phyloP scores from a whole-genome alignment of 2,797 vertebrate genomes.

The Acanthiza pusilla region DNA sequence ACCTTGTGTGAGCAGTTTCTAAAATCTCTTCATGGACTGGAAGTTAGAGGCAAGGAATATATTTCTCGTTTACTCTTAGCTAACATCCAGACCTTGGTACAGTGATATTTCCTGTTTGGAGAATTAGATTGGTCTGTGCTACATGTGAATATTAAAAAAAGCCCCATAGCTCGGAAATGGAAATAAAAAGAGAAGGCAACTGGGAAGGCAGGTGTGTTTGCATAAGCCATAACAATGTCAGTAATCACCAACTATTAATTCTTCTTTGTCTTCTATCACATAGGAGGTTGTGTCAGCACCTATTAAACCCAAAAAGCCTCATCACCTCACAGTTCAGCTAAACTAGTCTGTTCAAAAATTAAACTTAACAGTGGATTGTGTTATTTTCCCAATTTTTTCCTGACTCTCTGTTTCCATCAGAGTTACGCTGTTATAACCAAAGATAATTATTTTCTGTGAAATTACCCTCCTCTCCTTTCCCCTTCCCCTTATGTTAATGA shows the following conservation, averaged over 20 bases:
- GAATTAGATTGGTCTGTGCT: not conserved
- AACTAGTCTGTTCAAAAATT: not conserved
- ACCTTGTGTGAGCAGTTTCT: not conserved
- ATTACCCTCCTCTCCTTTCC: not conserved
- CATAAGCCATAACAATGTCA: not conserved
- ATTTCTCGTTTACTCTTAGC: not conserved
- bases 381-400: not conserved
- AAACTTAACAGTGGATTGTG: not conserved
- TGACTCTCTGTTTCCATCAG: not conserved
- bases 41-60: not conserved
- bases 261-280: not conserved
- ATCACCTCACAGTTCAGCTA: not conserved
- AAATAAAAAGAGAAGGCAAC: not conserved
- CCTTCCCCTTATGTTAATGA: conserved; percentile 10
- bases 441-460: conserved; percentile 31
- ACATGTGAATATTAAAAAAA: not conserved
- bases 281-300: not conserved
- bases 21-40: not conserved
- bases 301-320: not conserved
- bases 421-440: not conserved
- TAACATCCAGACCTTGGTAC: not conserved
- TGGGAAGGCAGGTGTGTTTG: not conserved
- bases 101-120: not conserved
- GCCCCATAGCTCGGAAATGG: not conserved
- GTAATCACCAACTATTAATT: not conserved